phyloP scores from a whole-genome alignment of 2,113 vertebrate species.

The Pelodiscus sinensis region DNA sequence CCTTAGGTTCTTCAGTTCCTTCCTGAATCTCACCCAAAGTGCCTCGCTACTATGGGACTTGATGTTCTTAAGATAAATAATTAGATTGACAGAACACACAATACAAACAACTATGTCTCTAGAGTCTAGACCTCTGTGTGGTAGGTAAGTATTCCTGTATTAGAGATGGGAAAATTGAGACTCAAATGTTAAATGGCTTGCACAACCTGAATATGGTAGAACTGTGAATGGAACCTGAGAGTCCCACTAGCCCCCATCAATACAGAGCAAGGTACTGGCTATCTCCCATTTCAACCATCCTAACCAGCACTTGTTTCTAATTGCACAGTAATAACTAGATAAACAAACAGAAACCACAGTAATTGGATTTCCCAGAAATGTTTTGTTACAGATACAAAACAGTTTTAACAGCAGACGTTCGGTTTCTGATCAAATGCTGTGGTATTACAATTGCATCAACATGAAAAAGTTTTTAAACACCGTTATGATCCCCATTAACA shows the following conservation, averaged over 20 bases:
- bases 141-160: background rate
- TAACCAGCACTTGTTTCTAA: background rate
- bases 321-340: background rate
- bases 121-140: background rate
- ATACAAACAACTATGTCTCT: background rate
- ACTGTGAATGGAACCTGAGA: background rate
- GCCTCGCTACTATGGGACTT: accelerated
- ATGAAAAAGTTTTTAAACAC: background rate
- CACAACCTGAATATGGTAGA: background rate
- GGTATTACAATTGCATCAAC: background rate
- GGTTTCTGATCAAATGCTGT: background rate
- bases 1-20: background rate
- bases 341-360: accelerated
- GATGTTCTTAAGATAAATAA: background rate
- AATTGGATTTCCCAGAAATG: slow-evolving; percentile 15
- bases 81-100: background rate
- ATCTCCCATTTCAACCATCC: accelerated
- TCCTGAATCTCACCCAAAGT: background rate
- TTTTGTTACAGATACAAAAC: slow-evolving; percentile 4
- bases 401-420: background rate
- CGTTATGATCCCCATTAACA: background rate
- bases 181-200: accelerated
- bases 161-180: background rate
- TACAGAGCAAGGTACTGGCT: too few species aligned
- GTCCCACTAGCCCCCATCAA: slow-evolving; percentile 6